phyloP scores from a whole-genome alignment of 2,888 invertebrate genomes.

The Cephus spinipes region DNA sequence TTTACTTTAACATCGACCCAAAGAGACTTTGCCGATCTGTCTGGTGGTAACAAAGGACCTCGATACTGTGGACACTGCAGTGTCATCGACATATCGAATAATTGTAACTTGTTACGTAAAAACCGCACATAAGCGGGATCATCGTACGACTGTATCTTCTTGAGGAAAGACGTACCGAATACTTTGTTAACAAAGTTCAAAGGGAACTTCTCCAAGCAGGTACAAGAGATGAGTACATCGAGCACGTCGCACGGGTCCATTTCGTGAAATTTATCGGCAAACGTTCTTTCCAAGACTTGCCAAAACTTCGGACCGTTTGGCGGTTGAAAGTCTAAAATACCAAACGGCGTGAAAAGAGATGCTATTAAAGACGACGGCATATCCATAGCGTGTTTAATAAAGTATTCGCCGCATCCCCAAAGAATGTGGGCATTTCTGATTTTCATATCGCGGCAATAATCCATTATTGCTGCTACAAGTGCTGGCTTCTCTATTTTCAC shows the following conservation, averaged over 20 bases:
- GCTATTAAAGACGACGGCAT: constrained; percentile 71
- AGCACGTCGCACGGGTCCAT: constrained; percentile 71
- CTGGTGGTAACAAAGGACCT: constrained; percentile 72
- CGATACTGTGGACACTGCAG: constrained; percentile 73
- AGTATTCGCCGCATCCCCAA: constrained; percentile 71
- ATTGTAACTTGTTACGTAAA: constrained; percentile 69
- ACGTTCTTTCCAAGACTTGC: constrained; percentile 68
- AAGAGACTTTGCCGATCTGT: constrained; percentile 69
- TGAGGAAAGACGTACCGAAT: constrained; percentile 73
- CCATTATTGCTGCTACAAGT: constrained; percentile 73
- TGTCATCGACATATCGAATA: constrained; percentile 75
- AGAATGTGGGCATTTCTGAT: constrained; percentile 72
- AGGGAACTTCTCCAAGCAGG: constrained; percentile 74
- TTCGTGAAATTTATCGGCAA: constrained; percentile 71
- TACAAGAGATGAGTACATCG: constrained; percentile 74
- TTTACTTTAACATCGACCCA: constrained; percentile 70
- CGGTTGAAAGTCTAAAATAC: constrained; percentile 72
- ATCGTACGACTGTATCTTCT: constrained; percentile 67
- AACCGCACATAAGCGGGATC: constrained; percentile 61
- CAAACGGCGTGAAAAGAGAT: constrained; percentile 73
- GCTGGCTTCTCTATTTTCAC: constrained; percentile 67
- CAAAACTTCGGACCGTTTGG: constrained; percentile 70
- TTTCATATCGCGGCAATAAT: constrained; percentile 73
- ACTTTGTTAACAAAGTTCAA: constrained; percentile 71
- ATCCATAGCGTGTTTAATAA: constrained; percentile 66